Conservation (phyloP, 30 jellyfish, hydroid and myxozoan genomes). For the Chrysaora quinquecirrha region DNA sequence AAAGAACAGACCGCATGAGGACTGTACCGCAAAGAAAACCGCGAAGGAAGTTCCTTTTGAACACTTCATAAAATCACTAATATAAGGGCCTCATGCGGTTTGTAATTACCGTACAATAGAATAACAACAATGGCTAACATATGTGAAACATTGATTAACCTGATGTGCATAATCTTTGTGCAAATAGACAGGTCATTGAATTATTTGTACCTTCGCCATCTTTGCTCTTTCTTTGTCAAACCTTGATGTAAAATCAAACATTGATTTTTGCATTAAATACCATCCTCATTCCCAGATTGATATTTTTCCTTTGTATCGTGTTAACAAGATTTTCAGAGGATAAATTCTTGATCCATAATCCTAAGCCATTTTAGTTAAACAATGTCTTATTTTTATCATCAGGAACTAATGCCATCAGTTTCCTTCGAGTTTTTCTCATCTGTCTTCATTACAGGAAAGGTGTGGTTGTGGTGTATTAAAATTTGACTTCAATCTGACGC, state of each 20-base stretch:
- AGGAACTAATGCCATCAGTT: neutral
- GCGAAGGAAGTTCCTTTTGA: conserved; percentile 9
- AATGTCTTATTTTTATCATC: neutral
- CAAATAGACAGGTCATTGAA: too few species aligned
- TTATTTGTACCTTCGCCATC: too few species aligned
- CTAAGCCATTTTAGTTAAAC: neutral
- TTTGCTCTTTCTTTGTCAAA: too few species aligned
- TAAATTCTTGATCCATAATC: neutral
- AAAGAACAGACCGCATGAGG: conserved; percentile 4
- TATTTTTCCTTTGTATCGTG: neutral
- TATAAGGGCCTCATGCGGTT: neutral
- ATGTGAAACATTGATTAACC: too few species aligned
- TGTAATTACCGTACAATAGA: neutral
- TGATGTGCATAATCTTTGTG: too few species aligned
- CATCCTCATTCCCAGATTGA: neutral
- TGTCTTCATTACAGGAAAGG: too few species aligned
- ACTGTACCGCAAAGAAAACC: conserved; percentile 51
- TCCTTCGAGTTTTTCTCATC: too few species aligned
- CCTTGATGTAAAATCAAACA: too few species aligned
- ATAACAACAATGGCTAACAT: neutral
- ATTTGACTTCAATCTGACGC: too few species aligned
- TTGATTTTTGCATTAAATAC: too few species aligned
- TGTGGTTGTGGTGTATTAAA: too few species aligned
- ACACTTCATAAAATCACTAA: conserved; percentile 56
- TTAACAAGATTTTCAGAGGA: neutral